phyloP scores from a whole-genome alignment of 23 tunicate species.

The Corella eumyota region DNA sequence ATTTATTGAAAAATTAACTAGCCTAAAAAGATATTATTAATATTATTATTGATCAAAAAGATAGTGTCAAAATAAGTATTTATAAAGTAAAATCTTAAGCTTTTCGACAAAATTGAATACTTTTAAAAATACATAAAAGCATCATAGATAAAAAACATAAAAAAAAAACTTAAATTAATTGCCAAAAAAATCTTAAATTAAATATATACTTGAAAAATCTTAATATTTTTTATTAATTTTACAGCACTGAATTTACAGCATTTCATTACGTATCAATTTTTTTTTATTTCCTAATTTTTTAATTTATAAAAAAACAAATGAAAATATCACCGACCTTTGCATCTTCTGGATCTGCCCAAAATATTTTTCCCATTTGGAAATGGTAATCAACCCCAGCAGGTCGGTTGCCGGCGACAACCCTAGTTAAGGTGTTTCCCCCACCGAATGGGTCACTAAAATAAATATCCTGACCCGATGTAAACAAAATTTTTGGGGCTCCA shows the following conservation, averaged over 20 bases:
- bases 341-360: slow-evolving; percentile 55
- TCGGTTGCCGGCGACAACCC: slow-evolving; percentile 16
- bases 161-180: too few relatives aligned
- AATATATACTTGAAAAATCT: too few relatives aligned
- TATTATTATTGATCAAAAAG: too few relatives aligned
- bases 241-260: too few relatives aligned
- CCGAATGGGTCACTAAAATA: slow-evolving; percentile 14
- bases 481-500: slow-evolving; percentile 50
- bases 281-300: not conserved
- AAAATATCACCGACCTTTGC: slow-evolving; percentile 5
- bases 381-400: slow-evolving; percentile 83
- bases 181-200: too few relatives aligned
- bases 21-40: too few relatives aligned
- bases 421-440: slow-evolving; percentile 6
- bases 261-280: too few relatives aligned
- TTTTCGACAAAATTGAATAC: not conserved
- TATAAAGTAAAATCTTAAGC: not conserved
- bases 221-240: too few relatives aligned
- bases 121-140: not conserved
- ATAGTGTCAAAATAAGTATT: not conserved
- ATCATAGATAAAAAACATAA: too few relatives aligned
- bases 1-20: too few relatives aligned
- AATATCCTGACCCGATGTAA: slow-evolving; percentile 32
- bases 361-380: slow-evolving; percentile 34
- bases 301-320: not conserved